Conservation (phyloP, 2,888 invertebrate species). For the Meiosimyza decipiens region DNA sequence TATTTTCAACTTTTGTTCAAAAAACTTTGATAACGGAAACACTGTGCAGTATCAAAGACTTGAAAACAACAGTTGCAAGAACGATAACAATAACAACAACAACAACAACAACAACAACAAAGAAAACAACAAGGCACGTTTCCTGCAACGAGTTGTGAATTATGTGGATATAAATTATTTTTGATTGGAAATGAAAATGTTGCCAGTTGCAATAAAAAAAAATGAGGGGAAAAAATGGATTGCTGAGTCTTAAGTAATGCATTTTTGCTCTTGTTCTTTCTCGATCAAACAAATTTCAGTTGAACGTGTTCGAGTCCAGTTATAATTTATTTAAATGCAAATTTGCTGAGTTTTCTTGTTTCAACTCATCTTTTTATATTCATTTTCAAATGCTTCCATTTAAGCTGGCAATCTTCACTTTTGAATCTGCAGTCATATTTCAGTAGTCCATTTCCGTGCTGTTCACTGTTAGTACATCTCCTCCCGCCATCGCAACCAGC, state of each 20-base stretch:
- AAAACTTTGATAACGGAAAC: too few relatives aligned
- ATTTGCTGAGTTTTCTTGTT: background rate
- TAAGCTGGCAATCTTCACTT: background rate
- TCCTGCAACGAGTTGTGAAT: slow-evolving; percentile 31
- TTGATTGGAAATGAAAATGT: slow-evolving; percentile 14
- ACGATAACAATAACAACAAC: background rate
- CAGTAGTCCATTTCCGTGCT: too few relatives aligned
- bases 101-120: slow-evolving; percentile 15
- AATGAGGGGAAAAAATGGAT: background rate
- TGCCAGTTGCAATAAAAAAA: slow-evolving; percentile 23
- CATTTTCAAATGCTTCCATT: too few relatives aligned
- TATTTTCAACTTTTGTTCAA: too few relatives aligned
- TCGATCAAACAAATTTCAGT: slow-evolving; percentile 11
- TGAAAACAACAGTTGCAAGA: background rate
- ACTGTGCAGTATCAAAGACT: too few relatives aligned
- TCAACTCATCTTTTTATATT: background rate
- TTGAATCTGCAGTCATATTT: background rate
- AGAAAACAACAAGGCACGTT: slow-evolving; percentile 19
- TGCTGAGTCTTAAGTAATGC: too few relatives aligned
- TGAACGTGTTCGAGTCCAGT: slow-evolving; percentile 26
- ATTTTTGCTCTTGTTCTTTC: background rate
- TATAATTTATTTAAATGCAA: slow-evolving; percentile 32
- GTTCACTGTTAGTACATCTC: background rate
- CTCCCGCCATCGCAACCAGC: background rate
- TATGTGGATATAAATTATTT: slow-evolving; percentile 30